Percentiles rank a stretch among this genome's conserved stretches.
Conservation (phyloP, 2,113 vertebrate genomes). For the Cervus canadensis region DNA sequence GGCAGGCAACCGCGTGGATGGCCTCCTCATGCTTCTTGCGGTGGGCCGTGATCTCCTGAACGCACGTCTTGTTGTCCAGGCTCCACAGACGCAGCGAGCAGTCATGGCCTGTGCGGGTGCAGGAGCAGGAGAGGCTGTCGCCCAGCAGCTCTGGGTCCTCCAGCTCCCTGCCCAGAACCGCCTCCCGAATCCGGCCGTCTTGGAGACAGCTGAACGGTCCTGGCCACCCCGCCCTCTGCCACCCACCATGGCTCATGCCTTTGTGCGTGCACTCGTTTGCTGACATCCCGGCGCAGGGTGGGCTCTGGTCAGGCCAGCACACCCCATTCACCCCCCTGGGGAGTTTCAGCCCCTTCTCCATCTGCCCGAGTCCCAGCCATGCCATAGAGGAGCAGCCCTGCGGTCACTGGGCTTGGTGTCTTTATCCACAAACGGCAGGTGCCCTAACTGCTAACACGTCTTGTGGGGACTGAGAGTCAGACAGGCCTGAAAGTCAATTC, state of each 20-base stretch:
- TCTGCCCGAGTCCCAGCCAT: rapidly evolving
- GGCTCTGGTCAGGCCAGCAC: neutral
- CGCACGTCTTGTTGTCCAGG: slow-evolving; percentile 91
- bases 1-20: slow-evolving; percentile 94
- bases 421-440: neutral
- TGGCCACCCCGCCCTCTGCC: neutral
- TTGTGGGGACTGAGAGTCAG: neutral
- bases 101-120: slow-evolving; percentile 85
- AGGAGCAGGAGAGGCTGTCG: neutral
- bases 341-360: neutral
- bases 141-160: rapidly evolving
- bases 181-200: neutral
- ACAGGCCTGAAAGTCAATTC: neutral
- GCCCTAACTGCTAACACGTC: neutral
- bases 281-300: neutral
- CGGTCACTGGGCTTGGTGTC: neutral
- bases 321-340: neutral
- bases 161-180: rapidly evolving
- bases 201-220: rapidly evolving
- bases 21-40: slow-evolving; percentile 95
- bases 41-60: slow-evolving; percentile 94
- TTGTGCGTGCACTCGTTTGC: rapidly evolving
- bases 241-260: neutral
- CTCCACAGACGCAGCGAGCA: slow-evolving; percentile 95
- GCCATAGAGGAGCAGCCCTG: neutral